A percentile compares a stretch with the other conserved stretches of the same genome.
These are phyloP conservation scores for Notodromas monacha DNA, from an alignment of 2,888 invertebrate genomes.

Conservation along the genomic window DNA sequence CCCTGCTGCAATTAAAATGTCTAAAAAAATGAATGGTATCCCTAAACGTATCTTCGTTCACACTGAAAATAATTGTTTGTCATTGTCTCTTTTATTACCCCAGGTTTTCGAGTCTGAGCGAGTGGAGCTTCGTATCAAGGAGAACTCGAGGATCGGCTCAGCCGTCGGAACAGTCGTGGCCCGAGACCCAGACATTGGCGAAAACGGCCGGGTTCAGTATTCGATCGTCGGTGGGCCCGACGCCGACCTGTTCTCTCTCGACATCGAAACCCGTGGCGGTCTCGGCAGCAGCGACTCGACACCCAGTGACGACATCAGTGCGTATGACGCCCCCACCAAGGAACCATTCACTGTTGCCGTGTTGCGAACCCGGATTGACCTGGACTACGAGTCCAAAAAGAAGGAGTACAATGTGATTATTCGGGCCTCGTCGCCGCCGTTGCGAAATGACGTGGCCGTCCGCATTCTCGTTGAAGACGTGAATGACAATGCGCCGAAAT, in stretches of 20 bases:
- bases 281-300: too few relatives aligned
- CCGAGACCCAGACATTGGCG: slow-evolving; percentile 65
- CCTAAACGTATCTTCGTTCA: too few relatives aligned
- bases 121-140: slow-evolving; percentile 54
- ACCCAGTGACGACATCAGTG: too few relatives aligned
- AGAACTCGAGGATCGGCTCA: slow-evolving; percentile 85
- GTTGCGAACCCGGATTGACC: slow-evolving; percentile 50
- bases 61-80: too few relatives aligned
- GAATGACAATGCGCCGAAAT: slow-evolving; percentile 69
- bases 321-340: too few relatives aligned
- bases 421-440: slow-evolving; percentile 57
- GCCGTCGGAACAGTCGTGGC: slow-evolving; percentile 66
- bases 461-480: slow-evolving; percentile 66
- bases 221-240: slow-evolving; percentile 64
- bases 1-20: too few relatives aligned
- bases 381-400: slow-evolving; percentile 79
- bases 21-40: too few relatives aligned
- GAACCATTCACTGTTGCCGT: too few relatives aligned
- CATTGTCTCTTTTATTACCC: too few relatives aligned
- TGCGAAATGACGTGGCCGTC: slow-evolving; percentile 56
- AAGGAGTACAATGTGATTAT: slow-evolving; percentile 63
- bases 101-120: slow-evolving; percentile 61
- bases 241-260: slow-evolving; percentile 45
- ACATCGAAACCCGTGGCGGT: too few relatives aligned
- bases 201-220: slow-evolving; percentile 66